A percentile compares a stretch with the other conserved stretches of the same genome.
Conservation (phyloP, 2,888 invertebrate genomes). For the Cylloceria caligata region DNA sequence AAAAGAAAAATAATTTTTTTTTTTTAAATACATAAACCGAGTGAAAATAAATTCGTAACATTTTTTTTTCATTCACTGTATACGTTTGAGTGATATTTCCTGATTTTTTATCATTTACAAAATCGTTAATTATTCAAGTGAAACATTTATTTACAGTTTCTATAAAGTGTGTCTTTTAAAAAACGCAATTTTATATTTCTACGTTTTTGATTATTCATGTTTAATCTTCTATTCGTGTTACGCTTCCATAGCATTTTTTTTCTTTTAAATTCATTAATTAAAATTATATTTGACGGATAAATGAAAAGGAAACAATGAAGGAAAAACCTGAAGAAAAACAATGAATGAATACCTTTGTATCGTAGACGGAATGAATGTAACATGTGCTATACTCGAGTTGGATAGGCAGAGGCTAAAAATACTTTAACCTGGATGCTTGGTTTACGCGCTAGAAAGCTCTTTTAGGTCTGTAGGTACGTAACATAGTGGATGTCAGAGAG, state of each 20-base stretch:
- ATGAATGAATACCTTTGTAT: too few species aligned
- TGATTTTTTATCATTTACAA: too few species aligned
- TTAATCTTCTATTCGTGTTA: too few species aligned
- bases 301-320: background rate
- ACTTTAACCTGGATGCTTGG: conserved; percentile 28
- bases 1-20: background rate
- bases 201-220: too few species aligned
- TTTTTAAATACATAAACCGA: background rate
- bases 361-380: background rate
- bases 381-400: conserved; percentile 1
- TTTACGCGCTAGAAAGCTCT: conserved; percentile 17
- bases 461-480: conserved; percentile 12
- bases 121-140: too few species aligned
- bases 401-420: conserved; percentile 43
- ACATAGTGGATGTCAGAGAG: conserved; percentile 5
- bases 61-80: background rate
- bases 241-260: too few species aligned
- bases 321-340: too few species aligned
- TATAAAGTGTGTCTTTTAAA: too few species aligned
- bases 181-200: too few species aligned
- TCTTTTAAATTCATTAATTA: too few species aligned
- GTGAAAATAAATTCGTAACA: background rate
- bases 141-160: too few species aligned
- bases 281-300: too few species aligned
- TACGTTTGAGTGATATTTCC: background rate